A percentile compares a stretch with the other conserved stretches of the same genome.
Conservation (phyloP, 1,140 invertebrate species). For the Nautilus pompilius region DNA sequence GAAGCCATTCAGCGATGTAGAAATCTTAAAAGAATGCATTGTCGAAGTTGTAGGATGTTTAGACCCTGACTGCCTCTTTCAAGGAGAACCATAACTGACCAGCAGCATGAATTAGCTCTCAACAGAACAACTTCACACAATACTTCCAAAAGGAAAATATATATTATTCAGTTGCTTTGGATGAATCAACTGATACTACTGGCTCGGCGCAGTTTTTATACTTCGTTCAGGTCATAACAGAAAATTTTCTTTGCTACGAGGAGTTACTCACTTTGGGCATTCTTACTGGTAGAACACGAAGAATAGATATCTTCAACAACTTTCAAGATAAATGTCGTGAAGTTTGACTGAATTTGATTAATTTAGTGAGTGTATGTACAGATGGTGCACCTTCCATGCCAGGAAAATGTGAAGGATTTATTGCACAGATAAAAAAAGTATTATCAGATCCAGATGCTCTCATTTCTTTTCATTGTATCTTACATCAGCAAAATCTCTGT, state of each 20-base stretch:
- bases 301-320: background rate
- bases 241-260: background rate
- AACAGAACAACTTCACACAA: background rate
- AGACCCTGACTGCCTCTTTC: background rate
- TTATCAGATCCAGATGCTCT: background rate
- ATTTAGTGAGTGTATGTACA: conserved; percentile 1
- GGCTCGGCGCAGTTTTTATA: background rate
- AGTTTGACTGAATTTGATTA: background rate
- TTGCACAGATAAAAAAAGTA: background rate
- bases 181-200: conserved; percentile 1
- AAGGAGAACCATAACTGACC: background rate
- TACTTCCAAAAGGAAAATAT: background rate
- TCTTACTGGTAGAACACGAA: background rate
- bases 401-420: background rate
- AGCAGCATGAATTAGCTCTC: background rate
- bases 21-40: background rate
- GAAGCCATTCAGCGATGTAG: background rate
- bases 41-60: background rate
- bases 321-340: background rate
- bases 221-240: background rate
- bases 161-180: background rate
- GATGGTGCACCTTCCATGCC: background rate
- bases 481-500: background rate
- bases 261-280: background rate
- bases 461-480: background rate